Base-by-base conservation (phyloP, 2,797 vertebrate genomes). In the Clangula hyemalis region DNA sequence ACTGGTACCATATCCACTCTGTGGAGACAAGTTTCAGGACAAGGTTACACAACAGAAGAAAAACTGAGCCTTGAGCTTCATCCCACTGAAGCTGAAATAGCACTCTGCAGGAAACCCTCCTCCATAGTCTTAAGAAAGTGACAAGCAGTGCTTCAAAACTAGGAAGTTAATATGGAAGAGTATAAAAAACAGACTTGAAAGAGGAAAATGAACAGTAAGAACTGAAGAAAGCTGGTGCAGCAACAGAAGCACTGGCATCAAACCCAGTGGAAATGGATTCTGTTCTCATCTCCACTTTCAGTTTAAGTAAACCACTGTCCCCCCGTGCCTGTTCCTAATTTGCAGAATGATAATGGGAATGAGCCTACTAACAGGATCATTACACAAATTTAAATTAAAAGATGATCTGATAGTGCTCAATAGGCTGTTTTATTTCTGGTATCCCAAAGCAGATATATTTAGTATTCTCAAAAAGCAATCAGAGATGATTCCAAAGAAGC, bases 21-120 rank as follows among this genome's bases (percentile, higher is more conserved):
- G 34, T 13, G 62, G 57, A 79, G 22, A 75, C 10, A 6, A 27
- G 68, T 92, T 89, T 92, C 65, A 75, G 88, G 74, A 87, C 81
- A 95, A 93, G 72, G 62, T 90, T 89, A 90, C 16, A 57, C 68
- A 92, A 94, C 3, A 89, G 30, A 77, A 81, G 74, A 60, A 61
- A 70, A 64, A 61, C 56, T 72, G 68, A 0, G 28, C 77, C 60
- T 92, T 66, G 30, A 90, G 68, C 71, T 87, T 80, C 49, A 85
- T 72, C 64, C 36, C 75, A 32, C 70, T 34, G 34, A 85, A 87
- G 54, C 19, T 60, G 27, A 22, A 78, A 53, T 17, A 17, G 32
- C 39, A 43, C 65, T 87, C 54, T 62, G 34, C 84, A 90, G 51
- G 51, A 90, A 90, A 71, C 69, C 69, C 41, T 92, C 75, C 91